Evolutionary conservation across 2,113 vertebrate species (phyloP).

Genomic region (Megaceryle torquata): DNA sequence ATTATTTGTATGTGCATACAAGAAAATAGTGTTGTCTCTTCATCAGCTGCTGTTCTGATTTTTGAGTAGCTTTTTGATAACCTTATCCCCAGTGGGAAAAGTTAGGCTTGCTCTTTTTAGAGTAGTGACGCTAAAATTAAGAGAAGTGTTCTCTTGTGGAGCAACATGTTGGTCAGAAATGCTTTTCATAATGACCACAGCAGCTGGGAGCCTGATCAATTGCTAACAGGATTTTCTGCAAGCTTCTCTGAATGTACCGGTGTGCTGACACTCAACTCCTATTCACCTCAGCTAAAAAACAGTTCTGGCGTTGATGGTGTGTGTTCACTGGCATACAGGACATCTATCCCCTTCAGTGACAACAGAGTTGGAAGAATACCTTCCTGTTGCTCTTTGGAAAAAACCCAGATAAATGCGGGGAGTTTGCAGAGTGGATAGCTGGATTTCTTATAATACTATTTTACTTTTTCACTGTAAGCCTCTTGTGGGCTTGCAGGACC

Average conservation of each 20-base stretch:
- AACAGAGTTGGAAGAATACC: not conserved
- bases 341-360: not conserved
- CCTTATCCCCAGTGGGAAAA: not conserved
- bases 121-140: not conserved
- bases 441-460: not conserved
- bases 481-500: not conserved
- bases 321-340: not conserved
- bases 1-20: not conserved
- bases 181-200: not conserved
- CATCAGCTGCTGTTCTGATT: not conserved
- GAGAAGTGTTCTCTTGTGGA: not conserved
- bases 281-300: not conserved
- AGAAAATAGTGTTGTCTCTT: not conserved
- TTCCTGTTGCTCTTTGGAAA: not conserved
- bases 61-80: not conserved
- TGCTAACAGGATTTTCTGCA: not conserved
- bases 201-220: not conserved
- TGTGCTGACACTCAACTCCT: not conserved
- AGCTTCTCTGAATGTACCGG: not conserved
- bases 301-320: not conserved
- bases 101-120: not conserved
- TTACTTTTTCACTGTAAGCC: not conserved
- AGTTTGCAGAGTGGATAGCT: not conserved
- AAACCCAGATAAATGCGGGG: accelerated
- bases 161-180: not conserved